Conservation (phyloP, 2,888 invertebrate genomes). For the Unio pictorum region DNA sequence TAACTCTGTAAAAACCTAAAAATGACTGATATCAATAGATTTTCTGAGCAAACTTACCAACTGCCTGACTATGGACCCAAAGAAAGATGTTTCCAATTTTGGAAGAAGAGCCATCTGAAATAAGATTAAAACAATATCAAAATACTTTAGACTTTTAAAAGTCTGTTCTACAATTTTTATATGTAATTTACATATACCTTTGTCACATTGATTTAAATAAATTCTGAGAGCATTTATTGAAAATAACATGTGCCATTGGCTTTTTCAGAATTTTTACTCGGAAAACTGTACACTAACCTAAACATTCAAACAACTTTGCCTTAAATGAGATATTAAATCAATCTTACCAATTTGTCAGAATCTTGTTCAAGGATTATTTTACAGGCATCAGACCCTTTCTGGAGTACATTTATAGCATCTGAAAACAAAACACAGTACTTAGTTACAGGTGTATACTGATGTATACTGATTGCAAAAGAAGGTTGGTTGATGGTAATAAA, state of each 20-base stretch:
- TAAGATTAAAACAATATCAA: neutral
- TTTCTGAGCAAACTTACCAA: conserved; percentile 45
- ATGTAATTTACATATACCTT: too few relatives aligned
- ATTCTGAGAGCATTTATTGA: too few relatives aligned
- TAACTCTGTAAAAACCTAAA: neutral
- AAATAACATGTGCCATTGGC: too few relatives aligned
- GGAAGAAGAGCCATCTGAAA: conserved; percentile 43
- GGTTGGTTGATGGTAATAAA: too few relatives aligned
- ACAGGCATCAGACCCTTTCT: conserved; percentile 52
- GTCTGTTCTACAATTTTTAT: too few relatives aligned
- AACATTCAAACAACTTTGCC: too few relatives aligned
- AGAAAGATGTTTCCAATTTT: conserved; percentile 54
- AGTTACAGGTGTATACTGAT: conserved; percentile 47
- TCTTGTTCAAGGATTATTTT: conserved; percentile 43
- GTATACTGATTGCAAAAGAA: too few relatives aligned
- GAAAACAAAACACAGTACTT: conserved; percentile 8
- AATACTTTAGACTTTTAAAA: too few relatives aligned
- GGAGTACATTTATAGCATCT: conserved; percentile 53
- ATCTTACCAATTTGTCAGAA: conserved; percentile 44
- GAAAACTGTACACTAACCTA: too few relatives aligned
- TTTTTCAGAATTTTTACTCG: too few relatives aligned
- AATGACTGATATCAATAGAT: neutral
- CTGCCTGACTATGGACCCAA: conserved; percentile 61
- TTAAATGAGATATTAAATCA: neutral
- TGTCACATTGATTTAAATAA: too few relatives aligned